Evolutionary conservation across 1,140 invertebrate species (phyloP).

Genomic region (Neodiprion lecontei): DNA sequence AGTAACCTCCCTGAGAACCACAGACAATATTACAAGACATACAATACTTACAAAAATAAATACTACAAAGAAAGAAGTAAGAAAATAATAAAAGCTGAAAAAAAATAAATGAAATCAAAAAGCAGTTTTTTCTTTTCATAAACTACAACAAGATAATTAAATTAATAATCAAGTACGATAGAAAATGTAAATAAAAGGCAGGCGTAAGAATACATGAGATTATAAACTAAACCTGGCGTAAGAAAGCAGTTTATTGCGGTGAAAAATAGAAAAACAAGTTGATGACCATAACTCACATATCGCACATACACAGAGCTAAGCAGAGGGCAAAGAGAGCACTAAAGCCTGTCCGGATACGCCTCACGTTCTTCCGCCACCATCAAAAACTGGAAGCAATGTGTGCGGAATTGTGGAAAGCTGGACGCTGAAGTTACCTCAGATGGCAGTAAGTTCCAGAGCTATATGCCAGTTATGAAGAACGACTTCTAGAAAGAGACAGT

Average conservation of each 20-base stretch:
- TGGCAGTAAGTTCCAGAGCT: constrained; percentile 1
- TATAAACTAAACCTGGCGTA: neutral
- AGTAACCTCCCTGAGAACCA: neutral
- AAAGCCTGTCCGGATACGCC: neutral
- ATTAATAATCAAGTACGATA: neutral
- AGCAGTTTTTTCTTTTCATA: too few relatives aligned
- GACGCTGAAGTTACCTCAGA: neutral
- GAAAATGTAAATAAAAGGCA: neutral
- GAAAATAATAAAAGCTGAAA: too few relatives aligned
- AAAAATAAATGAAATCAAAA: neutral
- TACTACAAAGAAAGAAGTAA: neutral
- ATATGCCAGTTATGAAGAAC: neutral
- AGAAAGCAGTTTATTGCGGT: neutral
- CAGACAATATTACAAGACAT: neutral
- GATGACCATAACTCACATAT: neutral
- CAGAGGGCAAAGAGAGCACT: too few relatives aligned
- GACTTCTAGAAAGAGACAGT: constrained; percentile 5
- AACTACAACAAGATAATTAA: neutral
- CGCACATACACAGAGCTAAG: too few relatives aligned
- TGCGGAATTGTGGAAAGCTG: neutral
- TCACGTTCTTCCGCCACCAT: neutral
- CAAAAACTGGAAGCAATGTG: neutral
- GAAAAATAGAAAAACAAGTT: neutral
- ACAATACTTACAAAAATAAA: neutral
- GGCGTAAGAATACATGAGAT: neutral